A percentile compares a stretch with the other conserved stretches of the same genome.
Conservation (phyloP, 2,888 invertebrate species). For the Epiperipatus broadwayi region DNA sequence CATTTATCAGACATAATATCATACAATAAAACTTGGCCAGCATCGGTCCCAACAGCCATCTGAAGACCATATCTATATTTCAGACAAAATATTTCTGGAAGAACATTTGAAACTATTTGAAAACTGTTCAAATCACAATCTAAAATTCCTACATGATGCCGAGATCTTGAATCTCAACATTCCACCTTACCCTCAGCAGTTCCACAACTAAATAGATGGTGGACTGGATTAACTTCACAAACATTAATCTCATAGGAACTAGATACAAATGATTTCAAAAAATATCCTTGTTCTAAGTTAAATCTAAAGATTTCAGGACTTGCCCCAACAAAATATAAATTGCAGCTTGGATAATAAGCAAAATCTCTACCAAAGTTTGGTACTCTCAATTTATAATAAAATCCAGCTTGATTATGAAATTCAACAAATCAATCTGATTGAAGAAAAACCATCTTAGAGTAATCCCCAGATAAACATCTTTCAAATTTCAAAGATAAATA, state of each 20-base stretch:
- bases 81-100: conserved; percentile 7
- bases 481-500: conserved; percentile 94
- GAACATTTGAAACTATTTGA: conserved; percentile 28
- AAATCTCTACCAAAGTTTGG: conserved; percentile 89
- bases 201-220: conserved; percentile 67
- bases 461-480: conserved; percentile 87
- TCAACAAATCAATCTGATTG: conserved; percentile 81
- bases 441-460: conserved; percentile 77
- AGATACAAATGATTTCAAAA: conserved; percentile 60
- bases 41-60: conserved; percentile 70
- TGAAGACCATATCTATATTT: conserved; percentile 34
- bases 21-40: conserved; percentile 75
- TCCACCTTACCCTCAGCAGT: conserved; percentile 74
- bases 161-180: conserved; percentile 82
- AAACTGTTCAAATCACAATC: conserved; percentile 56
- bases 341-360: conserved; percentile 67
- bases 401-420: conserved; percentile 81
- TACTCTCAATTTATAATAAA: conserved; percentile 71
- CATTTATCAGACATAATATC: conserved; percentile 84
- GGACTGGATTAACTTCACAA: conserved; percentile 64
- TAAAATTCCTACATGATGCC: conserved; percentile 51
- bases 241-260: conserved; percentile 51
- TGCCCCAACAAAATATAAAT: conserved; percentile 75
- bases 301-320: conserved; percentile 75
- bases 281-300: conserved; percentile 86